phyloP scores from a whole-genome alignment of 2,797 vertebrate species.

The Furcifer pardalis region DNA sequence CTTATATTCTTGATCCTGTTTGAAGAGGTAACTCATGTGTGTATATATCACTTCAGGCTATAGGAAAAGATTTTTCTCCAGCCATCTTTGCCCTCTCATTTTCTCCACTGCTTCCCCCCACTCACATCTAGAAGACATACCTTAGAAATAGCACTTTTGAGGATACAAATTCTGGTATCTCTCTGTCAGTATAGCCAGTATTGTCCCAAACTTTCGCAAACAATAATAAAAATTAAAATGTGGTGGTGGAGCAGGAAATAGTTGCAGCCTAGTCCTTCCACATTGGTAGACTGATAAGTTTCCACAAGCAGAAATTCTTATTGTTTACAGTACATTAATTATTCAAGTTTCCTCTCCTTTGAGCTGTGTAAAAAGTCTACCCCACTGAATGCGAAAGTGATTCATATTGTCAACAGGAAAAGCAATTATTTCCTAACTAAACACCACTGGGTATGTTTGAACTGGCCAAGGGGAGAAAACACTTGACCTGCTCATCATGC shows the following conservation, averaged over 20 bases:
- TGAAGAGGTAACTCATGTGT: background rate
- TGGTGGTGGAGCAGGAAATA: background rate
- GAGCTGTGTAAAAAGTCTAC: too few species aligned
- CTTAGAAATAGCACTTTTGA: too few species aligned
- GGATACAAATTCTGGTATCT: too few species aligned
- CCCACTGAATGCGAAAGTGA: too few species aligned
- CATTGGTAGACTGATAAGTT: background rate
- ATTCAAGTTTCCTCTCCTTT: too few species aligned
- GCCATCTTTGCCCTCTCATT: background rate
- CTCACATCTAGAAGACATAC: background rate
- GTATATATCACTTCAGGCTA: background rate
- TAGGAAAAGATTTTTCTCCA: background rate
- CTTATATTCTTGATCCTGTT: background rate
- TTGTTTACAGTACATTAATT: background rate
- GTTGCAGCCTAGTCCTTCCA: background rate
- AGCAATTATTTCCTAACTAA: too few species aligned
- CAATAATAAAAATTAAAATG: background rate
- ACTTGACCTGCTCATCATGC: too few species aligned
- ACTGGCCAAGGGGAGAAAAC: too few species aligned
- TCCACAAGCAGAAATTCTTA: background rate
- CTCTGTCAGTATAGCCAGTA: too few species aligned
- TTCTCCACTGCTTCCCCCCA: background rate
- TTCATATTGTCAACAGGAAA: too few species aligned
- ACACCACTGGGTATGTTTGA: too few species aligned
- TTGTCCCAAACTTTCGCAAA: too few species aligned